These are phyloP conservation scores for Acanthopagrus latus DNA, from an alignment of 2,797 vertebrate genomes.

Conservation along the genomic window DNA sequence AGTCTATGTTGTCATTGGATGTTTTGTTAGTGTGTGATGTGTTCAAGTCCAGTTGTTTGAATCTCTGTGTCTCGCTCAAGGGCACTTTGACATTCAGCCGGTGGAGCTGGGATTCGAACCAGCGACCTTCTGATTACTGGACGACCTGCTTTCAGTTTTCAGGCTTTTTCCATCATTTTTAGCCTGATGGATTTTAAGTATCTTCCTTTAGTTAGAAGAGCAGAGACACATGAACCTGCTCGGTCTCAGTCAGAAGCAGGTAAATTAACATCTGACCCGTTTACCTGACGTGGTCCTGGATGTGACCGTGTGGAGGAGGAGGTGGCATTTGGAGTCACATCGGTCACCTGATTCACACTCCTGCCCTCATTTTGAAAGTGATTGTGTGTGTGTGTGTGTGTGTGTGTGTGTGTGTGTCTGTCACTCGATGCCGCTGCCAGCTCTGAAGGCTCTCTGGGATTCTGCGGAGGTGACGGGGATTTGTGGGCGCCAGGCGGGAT, in stretches of 20 bases:
- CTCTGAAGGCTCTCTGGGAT: slow-evolving; percentile 30
- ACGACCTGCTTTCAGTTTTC: too few relatives aligned
- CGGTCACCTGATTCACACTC: slow-evolving; percentile 22
- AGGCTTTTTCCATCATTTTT: too few relatives aligned
- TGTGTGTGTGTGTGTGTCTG: background rate
- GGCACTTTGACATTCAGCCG: too few relatives aligned
- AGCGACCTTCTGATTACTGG: too few relatives aligned
- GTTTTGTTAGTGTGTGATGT: too few relatives aligned
- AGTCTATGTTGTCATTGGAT: too few relatives aligned
- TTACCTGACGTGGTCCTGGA: background rate
- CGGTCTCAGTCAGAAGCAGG: background rate
- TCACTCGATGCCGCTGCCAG: slow-evolving; percentile 11
- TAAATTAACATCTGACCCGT: background rate
- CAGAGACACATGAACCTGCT: too few relatives aligned
- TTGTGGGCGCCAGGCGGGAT: slow-evolving; percentile 65
- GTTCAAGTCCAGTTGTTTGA: too few relatives aligned
- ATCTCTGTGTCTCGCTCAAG: too few relatives aligned
- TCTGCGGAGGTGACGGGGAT: slow-evolving; percentile 54
- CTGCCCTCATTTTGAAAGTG: slow-evolving; percentile 16
- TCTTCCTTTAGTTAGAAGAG: too few relatives aligned
- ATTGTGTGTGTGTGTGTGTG: background rate
- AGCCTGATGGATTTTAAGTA: too few relatives aligned
- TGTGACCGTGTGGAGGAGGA: background rate
- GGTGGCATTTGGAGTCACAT: background rate
- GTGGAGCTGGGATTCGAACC: too few relatives aligned